phyloP scores from a whole-genome alignment of 2,113 vertebrate genomes.

The Anhinga rufa region DNA sequence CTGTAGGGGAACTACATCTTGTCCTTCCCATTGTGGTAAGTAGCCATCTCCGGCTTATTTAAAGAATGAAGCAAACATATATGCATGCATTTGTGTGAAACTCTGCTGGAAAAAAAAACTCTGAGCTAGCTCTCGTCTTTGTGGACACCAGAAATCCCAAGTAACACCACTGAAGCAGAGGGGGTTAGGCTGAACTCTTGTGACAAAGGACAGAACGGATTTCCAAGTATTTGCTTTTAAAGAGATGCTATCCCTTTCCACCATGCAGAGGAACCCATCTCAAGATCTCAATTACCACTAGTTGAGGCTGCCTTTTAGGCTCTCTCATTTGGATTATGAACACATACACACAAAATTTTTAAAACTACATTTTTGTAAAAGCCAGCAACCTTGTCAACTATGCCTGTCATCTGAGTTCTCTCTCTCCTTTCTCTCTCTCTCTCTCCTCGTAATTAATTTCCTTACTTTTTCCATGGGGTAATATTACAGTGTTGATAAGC shows the following conservation, averaged over 20 bases:
- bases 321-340: background rate
- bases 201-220: background rate
- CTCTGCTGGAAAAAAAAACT: background rate
- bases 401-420: background rate
- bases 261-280: background rate
- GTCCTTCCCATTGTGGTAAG: background rate
- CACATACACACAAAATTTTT: background rate
- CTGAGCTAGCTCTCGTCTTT: background rate
- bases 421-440: background rate
- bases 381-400: background rate
- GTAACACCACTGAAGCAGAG: background rate
- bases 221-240: background rate
- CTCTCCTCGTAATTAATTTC: slow-evolving; percentile 7
- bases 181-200: background rate
- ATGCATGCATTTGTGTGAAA: background rate
- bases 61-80: background rate
- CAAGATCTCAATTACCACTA: background rate
- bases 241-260: background rate
- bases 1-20: background rate
- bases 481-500: slow-evolving; percentile 16
- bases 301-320: background rate
- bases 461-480: background rate
- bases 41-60: background rate
- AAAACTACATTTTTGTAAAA: background rate
- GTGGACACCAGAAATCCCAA: background rate